Percentiles rank a stretch among this genome's conserved stretches.
These are phyloP conservation scores for Ephestia elutella DNA, from an alignment of 1,140 invertebrate genomes.

Conservation along the genomic window DNA sequence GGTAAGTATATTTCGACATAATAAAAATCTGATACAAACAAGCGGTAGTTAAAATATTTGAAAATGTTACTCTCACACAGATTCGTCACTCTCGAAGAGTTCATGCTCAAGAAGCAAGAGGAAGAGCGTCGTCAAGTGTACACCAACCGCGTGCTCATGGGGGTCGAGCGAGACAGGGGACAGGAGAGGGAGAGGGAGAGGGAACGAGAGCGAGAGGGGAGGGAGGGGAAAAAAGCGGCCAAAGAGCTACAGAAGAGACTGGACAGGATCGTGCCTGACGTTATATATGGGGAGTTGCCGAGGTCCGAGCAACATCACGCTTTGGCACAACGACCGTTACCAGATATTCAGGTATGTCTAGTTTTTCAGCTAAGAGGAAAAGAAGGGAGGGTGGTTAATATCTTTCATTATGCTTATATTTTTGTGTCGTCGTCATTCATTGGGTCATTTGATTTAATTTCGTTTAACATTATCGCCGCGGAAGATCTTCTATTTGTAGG, in stretches of 20 bases:
- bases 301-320: not conserved
- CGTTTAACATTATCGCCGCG: no score
- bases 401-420: no score
- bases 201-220: slow-evolving; percentile 37
- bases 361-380: no score
- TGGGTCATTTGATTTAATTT: no score
- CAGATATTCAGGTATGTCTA: not conserved
- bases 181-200: slow-evolving; percentile 56
- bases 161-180: slow-evolving; percentile 48
- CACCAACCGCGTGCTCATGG: slow-evolving; percentile 71
- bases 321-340: not conserved
- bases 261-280: slow-evolving; percentile 72
- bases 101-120: slow-evolving; percentile 82
- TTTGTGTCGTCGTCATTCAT: no score
- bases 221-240: slow-evolving; percentile 43
- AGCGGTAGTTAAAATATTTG: no score
- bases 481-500: no score
- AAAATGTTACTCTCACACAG: not conserved
- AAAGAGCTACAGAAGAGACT: slow-evolving; percentile 45
- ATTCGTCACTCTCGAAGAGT: slow-evolving; percentile 79
- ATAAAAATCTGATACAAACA: no score
- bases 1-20: no score
- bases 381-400: no score
- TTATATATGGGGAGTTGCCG: slow-evolving; percentile 71
- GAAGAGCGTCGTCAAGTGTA: slow-evolving; percentile 79